Evolutionary conservation across 2,797 vertebrate genomes (phyloP).

Genomic region (Poliocrania exsul): DNA sequence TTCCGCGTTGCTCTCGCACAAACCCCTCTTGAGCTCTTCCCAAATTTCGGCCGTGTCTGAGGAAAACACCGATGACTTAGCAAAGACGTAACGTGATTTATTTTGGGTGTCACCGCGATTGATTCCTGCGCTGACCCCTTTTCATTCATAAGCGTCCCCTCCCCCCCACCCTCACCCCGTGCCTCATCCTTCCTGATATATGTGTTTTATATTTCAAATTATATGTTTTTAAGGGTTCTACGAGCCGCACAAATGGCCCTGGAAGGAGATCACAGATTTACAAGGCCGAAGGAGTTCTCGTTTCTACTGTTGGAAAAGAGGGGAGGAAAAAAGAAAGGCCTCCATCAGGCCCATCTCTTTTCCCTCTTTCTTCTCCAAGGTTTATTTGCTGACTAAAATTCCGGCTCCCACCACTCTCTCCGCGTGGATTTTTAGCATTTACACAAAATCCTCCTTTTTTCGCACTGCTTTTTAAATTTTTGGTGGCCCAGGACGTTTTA

Average conservation of each 20-base stretch:
- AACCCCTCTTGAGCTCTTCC: neutral
- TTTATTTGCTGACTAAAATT: neutral
- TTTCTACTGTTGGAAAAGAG: too few relatives aligned
- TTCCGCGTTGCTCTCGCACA: neutral
- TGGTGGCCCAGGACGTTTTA: neutral
- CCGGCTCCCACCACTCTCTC: neutral
- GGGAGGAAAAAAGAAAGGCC: neutral
- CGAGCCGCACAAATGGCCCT: neutral
- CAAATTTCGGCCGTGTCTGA: neutral
- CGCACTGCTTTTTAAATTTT: fast-evolving
- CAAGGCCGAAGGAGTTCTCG: too few relatives aligned
- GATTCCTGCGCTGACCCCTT: constrained; percentile 28
- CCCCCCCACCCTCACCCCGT: neutral
- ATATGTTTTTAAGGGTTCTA: neutral
- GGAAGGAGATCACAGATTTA: neutral
- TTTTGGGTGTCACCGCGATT: constrained; percentile 15
- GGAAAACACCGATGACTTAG: constrained; percentile 39
- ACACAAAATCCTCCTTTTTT: neutral
- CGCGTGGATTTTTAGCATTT: neutral
- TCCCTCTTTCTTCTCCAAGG: neutral
- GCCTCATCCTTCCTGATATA: neutral
- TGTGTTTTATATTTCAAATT: constrained; percentile 33
- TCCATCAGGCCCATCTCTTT: neutral
- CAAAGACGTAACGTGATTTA: constrained; percentile 60
- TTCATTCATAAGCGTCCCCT: neutral